Percentiles rank a stretch among this genome's conserved stretches.
These are phyloP conservation scores for Aegotheles bennettii DNA, from an alignment of 2,113 vertebrate genomes.

Conservation along the genomic window DNA sequence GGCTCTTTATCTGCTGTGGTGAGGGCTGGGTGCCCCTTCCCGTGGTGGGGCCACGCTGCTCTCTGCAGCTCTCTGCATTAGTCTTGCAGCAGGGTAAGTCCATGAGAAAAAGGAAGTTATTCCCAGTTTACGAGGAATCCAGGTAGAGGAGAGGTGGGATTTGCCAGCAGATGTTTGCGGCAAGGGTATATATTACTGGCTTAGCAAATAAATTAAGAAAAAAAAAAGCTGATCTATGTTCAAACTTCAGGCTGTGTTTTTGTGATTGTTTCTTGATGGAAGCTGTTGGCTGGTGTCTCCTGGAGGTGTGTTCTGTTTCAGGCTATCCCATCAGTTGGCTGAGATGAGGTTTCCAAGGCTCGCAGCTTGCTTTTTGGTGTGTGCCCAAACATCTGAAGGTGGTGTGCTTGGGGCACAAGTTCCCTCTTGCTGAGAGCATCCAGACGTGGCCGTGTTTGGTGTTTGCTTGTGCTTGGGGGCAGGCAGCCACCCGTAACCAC, in stretches of 20 bases:
- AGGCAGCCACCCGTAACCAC: not conserved
- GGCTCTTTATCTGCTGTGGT: not conserved
- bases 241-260: not conserved
- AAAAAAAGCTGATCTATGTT: not conserved
- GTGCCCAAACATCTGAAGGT: not conserved
- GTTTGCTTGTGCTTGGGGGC: rapidly evolving
- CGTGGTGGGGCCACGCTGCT: not conserved
- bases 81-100: not conserved
- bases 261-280: not conserved
- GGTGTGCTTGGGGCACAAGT: not conserved
- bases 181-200: not conserved
- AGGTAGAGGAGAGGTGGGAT: not conserved
- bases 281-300: not conserved
- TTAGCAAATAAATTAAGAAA: not conserved
- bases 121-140: not conserved
- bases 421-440: not conserved
- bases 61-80: not conserved
- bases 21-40: not conserved
- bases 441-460: not conserved
- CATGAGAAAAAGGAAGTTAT: not conserved
- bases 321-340: not conserved
- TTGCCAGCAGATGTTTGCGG: not conserved
- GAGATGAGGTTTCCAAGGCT: not conserved
- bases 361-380: not conserved
- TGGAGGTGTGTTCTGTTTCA: not conserved